Conservation (phyloP, 1,140 invertebrate species). For the Drosophila insularis region DNA sequence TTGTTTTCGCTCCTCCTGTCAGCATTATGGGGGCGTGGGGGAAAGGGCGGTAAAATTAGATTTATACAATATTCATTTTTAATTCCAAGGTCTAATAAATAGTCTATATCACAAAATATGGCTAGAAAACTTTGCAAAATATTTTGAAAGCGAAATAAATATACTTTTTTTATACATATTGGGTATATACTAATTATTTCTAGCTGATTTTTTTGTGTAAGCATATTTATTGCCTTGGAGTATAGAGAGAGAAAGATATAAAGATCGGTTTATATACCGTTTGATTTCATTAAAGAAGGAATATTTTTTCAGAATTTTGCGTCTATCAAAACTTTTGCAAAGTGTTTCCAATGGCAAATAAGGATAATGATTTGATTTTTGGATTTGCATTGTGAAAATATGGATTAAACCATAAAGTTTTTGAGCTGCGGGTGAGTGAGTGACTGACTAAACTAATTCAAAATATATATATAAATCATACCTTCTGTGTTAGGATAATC, state of each 20-base stretch:
- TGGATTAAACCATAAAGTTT: slow-evolving; percentile 65
- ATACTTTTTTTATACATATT: not conserved
- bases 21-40: slow-evolving; percentile 22
- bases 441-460: slow-evolving; percentile 7
- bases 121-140: slow-evolving; percentile 37
- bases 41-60: slow-evolving; percentile 1
- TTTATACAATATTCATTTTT: not conserved
- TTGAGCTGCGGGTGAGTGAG: slow-evolving; percentile 59
- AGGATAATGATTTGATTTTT: slow-evolving; percentile 8
- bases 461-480: slow-evolving; percentile 78
- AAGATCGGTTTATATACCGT: slow-evolving; percentile 36
- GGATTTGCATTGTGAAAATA: slow-evolving; percentile 6
- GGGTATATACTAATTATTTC: not conserved
- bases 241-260: slow-evolving; percentile 15
- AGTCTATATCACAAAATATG: slow-evolving; percentile 64
- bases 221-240: slow-evolving; percentile 70
- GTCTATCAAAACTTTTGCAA: slow-evolving; percentile 41
- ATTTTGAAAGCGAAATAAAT: slow-evolving; percentile 25
- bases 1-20: slow-evolving; percentile 79
- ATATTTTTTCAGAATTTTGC: not conserved
- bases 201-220: slow-evolving; percentile 61
- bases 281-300: slow-evolving; percentile 26
- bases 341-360: slow-evolving; percentile 37
- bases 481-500: slow-evolving; percentile 95
- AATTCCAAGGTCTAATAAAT: slow-evolving; percentile 53